These are phyloP conservation scores for Rhinolophus ferrumequinum DNA, from an alignment of 2,113 vertebrate genomes.

Conservation along the genomic window DNA sequence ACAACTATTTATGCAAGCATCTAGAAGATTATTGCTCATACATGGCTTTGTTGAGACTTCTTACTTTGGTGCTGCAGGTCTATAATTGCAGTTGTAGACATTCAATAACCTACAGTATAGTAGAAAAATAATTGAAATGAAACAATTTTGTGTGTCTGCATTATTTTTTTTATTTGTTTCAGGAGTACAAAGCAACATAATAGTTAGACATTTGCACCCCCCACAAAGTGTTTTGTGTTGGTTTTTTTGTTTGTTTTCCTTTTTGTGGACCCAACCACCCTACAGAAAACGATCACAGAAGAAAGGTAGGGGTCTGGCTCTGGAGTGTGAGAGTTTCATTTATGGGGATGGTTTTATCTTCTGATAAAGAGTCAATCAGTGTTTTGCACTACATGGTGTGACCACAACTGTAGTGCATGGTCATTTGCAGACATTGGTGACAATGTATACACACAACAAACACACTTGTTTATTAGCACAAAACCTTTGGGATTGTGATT, in stretches of 20 bases:
- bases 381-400: not conserved
- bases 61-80: not conserved
- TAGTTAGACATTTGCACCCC: no score
- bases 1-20: not conserved
- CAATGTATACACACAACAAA: fast-evolving
- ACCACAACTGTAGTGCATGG: not conserved
- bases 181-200: no score
- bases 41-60: not conserved
- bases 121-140: not conserved
- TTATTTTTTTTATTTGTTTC: no score
- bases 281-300: not conserved
- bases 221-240: not conserved
- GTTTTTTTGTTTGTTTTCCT: not conserved
- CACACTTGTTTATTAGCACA: not conserved
- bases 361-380: no score
- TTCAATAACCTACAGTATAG: fast-evolving
- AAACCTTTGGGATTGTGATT: not conserved
- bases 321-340: not conserved
- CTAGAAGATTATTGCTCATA: not conserved
- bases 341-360: not conserved
- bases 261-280: not conserved
- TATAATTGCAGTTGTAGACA: not conserved
- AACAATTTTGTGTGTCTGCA: fast-evolving
- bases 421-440: not conserved
- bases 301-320: no score